Conservation (phyloP, 2,888 invertebrate genomes). For the Corythucha ciliata region DNA sequence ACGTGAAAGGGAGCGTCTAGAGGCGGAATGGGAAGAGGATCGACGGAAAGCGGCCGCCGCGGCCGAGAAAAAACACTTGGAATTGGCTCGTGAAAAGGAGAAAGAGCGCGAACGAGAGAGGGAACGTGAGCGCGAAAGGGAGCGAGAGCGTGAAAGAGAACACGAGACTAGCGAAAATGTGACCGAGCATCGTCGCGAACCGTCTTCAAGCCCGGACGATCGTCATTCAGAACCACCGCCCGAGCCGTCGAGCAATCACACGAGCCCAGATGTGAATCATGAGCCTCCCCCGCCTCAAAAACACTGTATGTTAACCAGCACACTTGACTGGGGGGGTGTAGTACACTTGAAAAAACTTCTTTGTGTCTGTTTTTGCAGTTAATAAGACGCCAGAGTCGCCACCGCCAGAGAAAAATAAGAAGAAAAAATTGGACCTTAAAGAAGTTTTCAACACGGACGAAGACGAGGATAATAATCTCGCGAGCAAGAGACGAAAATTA, state of each 20-base stretch:
- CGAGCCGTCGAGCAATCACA: conserved; percentile 28
- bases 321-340: neutral
- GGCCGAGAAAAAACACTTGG: conserved; percentile 34
- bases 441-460: conserved; percentile 83
- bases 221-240: conserved; percentile 39
- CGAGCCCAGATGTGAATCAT: conserved; percentile 18
- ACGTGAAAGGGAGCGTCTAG: conserved; percentile 41
- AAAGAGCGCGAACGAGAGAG: conserved; percentile 28
- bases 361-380: conserved; percentile 20
- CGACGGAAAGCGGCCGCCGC: conserved; percentile 8
- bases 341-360: neutral
- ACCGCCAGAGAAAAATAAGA: conserved; percentile 38
- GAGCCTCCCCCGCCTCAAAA: conserved; percentile 2
- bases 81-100: conserved; percentile 30
- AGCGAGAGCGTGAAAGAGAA: conserved; percentile 29
- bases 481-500: conserved; percentile 63
- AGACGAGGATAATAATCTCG: conserved; percentile 48
- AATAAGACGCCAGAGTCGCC: conserved; percentile 29
- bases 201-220: conserved; percentile 33
- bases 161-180: conserved; percentile 26
- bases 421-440: conserved; percentile 69
- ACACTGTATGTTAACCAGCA: neutral
- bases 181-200: conserved; percentile 25
- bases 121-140: conserved; percentile 25
- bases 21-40: conserved; percentile 23